A percentile compares a stretch with the other conserved stretches of the same genome.
phyloP scores from a whole-genome alignment of 2,797 vertebrate species.

The Nyctibius grandis region DNA sequence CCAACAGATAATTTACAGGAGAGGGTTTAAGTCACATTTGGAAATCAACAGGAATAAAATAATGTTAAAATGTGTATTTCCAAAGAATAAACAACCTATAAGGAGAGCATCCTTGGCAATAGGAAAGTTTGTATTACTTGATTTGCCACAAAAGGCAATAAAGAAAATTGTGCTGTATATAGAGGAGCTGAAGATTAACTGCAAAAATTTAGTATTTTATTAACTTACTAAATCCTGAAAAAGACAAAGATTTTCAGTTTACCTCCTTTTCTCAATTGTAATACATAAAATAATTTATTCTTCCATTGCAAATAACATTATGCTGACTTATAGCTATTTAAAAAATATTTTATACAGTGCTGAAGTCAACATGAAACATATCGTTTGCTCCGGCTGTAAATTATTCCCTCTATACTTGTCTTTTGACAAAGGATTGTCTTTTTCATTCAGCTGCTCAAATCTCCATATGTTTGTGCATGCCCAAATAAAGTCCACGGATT shows the following conservation, averaged over 20 bases:
- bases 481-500: background rate
- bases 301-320: background rate
- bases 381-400: background rate
- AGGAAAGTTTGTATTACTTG: background rate
- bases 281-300: background rate
- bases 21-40: slow-evolving; percentile 1
- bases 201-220: background rate
- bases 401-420: background rate
- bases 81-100: background rate
- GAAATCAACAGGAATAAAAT: slow-evolving; percentile 28
- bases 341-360: background rate
- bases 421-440: slow-evolving; percentile 6
- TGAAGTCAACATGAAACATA: background rate
- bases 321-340: background rate
- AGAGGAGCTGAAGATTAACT: background rate
- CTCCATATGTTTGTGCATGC: background rate
- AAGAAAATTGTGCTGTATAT: background rate
- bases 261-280: background rate
- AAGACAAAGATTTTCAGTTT: background rate
- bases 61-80: background rate
- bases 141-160: slow-evolving; percentile 14
- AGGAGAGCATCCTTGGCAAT: background rate
- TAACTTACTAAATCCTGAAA: slow-evolving; percentile 6
- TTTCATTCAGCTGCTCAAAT: slow-evolving; percentile 19
- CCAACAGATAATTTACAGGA: background rate